A percentile compares a stretch with the other conserved stretches of the same genome.
phyloP scores from a whole-genome alignment of 2,797 vertebrate species.

The Catharus ustulatus region DNA sequence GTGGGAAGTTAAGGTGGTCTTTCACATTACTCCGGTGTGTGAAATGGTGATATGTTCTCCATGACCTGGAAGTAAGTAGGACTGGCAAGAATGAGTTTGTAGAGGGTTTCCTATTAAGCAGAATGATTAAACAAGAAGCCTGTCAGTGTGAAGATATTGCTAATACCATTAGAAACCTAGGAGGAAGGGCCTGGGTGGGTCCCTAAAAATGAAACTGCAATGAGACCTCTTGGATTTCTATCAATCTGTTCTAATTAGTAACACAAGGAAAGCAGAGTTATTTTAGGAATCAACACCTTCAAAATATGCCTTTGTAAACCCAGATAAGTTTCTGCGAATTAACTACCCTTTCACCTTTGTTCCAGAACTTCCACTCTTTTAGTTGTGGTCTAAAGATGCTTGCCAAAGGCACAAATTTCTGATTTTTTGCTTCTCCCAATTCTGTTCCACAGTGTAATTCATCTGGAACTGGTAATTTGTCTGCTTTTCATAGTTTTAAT shows the following conservation, averaged over 20 bases:
- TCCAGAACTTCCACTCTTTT: not conserved
- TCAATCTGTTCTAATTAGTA: not conserved
- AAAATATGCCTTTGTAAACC: not conserved
- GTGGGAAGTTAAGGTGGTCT: not conserved
- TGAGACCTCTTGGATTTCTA: not conserved
- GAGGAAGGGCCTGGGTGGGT: not conserved
- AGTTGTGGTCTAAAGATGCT: not conserved
- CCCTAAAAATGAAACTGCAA: not conserved
- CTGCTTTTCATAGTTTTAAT: conserved; percentile 55
- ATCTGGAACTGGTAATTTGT: not conserved
- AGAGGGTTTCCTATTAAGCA: not conserved
- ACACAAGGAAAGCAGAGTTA: not conserved
- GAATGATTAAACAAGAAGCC: not conserved
- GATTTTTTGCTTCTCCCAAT: not conserved
- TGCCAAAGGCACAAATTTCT: not conserved
- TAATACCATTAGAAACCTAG: not conserved
- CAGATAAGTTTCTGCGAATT: not conserved
- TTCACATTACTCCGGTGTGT: not conserved
- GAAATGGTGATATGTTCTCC: not conserved
- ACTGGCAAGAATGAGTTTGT: not conserved
- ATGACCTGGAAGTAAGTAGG: not conserved
- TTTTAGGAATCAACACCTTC: not conserved
- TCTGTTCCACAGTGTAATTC: not conserved
- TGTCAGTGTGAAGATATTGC: not conserved
- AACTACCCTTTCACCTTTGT: not conserved